These are phyloP conservation scores for Eupithecia centaureata DNA, from an alignment of 2,888 invertebrate genomes.

Conservation along the genomic window DNA sequence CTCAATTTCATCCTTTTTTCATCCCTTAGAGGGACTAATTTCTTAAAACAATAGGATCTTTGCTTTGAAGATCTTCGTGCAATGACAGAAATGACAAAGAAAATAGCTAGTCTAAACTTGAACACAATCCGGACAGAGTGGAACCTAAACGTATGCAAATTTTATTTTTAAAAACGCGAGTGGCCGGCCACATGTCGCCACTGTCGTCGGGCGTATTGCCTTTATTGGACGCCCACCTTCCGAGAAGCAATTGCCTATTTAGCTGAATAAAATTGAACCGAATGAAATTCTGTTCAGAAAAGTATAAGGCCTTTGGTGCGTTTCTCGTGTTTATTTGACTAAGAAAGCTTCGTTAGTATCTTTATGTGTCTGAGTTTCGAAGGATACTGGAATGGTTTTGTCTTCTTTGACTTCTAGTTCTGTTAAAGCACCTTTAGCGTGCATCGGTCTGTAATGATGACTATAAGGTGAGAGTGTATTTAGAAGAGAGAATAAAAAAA, in stretches of 20 bases:
- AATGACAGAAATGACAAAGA: background rate
- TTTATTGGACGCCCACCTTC: slow-evolving; percentile 63
- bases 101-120: background rate
- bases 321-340: too few relatives aligned
- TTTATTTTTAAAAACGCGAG: slow-evolving; percentile 79
- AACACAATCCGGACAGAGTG: slow-evolving; percentile 17
- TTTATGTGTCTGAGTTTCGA: too few relatives aligned
- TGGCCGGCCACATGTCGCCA: slow-evolving; percentile 74
- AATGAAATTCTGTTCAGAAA: background rate
- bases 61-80: background rate
- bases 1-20: too few relatives aligned
- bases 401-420: too few relatives aligned
- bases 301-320: background rate
- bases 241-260: slow-evolving; percentile 51
- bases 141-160: slow-evolving; percentile 75
- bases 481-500: too few relatives aligned
- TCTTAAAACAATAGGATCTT: too few relatives aligned
- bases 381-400: too few relatives aligned
- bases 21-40: too few relatives aligned
- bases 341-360: too few relatives aligned
- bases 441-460: too few relatives aligned
- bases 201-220: slow-evolving; percentile 57
- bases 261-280: slow-evolving; percentile 55
- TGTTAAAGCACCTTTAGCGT: too few relatives aligned
- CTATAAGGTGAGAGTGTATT: too few relatives aligned